Conservation (phyloP, 1,140 invertebrate species). For the Penaeus chinensis region DNA sequence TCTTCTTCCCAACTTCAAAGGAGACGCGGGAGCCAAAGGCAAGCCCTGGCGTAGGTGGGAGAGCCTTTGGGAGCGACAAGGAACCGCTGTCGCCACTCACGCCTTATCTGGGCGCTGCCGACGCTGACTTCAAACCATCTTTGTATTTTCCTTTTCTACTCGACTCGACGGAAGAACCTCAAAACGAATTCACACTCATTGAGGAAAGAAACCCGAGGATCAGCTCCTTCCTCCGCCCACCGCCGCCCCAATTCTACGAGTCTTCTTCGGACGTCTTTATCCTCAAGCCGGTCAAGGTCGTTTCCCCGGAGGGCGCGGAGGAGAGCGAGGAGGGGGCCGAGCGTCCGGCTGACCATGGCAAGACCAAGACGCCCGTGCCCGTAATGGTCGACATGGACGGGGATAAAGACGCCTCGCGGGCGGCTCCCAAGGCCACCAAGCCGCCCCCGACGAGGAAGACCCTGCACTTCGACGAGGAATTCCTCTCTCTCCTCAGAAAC, state of each 20-base stretch:
- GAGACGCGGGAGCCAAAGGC: too few species aligned
- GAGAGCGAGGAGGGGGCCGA: not conserved
- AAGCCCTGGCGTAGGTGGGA: too few species aligned
- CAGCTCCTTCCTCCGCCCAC: constrained; percentile 14
- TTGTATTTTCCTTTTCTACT: constrained; percentile 34
- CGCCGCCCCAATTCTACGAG: constrained; percentile 5
- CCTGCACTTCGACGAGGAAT: constrained; percentile 41
- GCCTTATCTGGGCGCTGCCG: not conserved
- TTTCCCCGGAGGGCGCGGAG: not conserved
- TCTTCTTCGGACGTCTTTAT: constrained; percentile 5
- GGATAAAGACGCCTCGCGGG: constrained; percentile 6
- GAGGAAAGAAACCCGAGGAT: not conserved
- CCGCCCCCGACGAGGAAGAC: constrained; percentile 18
- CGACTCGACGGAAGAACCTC: not conserved
- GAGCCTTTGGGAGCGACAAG: not conserved
- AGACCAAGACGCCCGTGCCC: constrained; percentile 41
- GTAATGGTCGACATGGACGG: constrained; percentile 20
- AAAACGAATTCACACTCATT: not conserved
- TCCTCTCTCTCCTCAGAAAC: constrained; percentile 34
- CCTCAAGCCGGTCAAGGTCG: constrained; percentile 9
- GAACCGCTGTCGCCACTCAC: not conserved
- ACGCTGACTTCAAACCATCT: constrained; percentile 25
- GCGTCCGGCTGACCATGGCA: not conserved
- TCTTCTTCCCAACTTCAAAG: too few species aligned
- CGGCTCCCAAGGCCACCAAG: not conserved